Evolutionary conservation across 2,113 vertebrate genomes (phyloP).

Genomic region (Anoura caudifer): DNA sequence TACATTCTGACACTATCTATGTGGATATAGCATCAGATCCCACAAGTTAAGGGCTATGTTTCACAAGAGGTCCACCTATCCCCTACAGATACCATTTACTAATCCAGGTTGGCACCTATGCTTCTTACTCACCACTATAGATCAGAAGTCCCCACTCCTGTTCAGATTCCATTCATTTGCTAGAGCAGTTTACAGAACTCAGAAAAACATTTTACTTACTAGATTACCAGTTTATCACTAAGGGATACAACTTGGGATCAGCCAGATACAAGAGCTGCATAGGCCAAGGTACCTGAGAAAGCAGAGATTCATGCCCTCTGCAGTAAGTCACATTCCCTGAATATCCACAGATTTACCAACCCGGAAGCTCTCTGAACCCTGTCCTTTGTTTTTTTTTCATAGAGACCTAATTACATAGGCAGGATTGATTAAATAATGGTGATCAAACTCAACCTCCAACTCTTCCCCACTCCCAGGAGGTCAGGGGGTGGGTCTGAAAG

Average conservation of each 20-base stretch:
- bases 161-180: not conserved
- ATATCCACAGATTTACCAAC: not conserved
- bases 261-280: not conserved
- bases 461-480: not conserved
- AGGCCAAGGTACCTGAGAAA: not conserved
- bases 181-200: not conserved
- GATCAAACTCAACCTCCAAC: not conserved
- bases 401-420: not conserved
- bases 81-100: not conserved
- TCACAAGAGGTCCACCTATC: not conserved
- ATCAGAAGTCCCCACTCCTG: not conserved
- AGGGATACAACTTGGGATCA: not conserved
- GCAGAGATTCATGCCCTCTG: not conserved
- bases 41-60: not conserved
- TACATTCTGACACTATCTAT: not conserved
- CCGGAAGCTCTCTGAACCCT: not conserved
- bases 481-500: not conserved
- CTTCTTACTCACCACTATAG: not conserved
- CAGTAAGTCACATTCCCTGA: not conserved
- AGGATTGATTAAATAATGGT: not conserved
- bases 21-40: not conserved
- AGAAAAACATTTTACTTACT: not conserved
- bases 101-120: not conserved
- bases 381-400: not conserved
- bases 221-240: not conserved